phyloP scores from a whole-genome alignment of 53 echinoderm and acorn worm genomes.

The Crossaster papposus region DNA sequence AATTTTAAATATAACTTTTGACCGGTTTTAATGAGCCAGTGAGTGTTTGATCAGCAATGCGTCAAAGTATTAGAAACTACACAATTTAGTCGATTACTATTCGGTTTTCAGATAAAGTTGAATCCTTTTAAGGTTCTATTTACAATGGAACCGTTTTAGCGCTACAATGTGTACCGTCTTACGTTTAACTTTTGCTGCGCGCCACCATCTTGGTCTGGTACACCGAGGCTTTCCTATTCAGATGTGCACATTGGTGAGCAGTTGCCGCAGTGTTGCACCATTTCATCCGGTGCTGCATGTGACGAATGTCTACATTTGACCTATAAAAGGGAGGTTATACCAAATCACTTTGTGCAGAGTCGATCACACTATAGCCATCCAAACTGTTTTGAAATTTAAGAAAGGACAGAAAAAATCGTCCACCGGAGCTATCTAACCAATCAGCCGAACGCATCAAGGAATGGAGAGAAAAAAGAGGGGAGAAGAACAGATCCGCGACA shows the following conservation, averaged over 20 bases:
- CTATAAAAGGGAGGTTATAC: background rate
- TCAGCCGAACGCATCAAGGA: slow-evolving; percentile 4
- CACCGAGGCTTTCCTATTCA: background rate
- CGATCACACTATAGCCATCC: slow-evolving; percentile 12
- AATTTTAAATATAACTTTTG: background rate
- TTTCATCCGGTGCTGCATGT: background rate
- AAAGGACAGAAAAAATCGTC: slow-evolving; percentile 15
- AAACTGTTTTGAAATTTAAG: slow-evolving; percentile 35
- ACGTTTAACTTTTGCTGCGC: background rate
- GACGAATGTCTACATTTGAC: background rate
- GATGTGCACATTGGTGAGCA: too few species aligned
- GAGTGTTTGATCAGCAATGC: background rate
- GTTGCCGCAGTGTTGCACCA: background rate
- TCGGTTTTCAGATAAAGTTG: too few species aligned
- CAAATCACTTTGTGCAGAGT: background rate
- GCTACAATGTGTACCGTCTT: background rate
- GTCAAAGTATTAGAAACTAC: background rate
- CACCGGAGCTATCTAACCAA: slow-evolving; percentile 16
- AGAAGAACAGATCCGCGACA: background rate
- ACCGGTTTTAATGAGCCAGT: background rate
- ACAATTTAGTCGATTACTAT: background rate
- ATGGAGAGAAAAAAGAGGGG: background rate
- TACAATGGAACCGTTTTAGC: too few species aligned
- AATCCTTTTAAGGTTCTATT: too few species aligned
- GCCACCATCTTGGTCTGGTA: background rate